Evolutionary conservation across 1,140 invertebrate genomes (phyloP).

Genomic region (Octopus sinensis): DNA sequence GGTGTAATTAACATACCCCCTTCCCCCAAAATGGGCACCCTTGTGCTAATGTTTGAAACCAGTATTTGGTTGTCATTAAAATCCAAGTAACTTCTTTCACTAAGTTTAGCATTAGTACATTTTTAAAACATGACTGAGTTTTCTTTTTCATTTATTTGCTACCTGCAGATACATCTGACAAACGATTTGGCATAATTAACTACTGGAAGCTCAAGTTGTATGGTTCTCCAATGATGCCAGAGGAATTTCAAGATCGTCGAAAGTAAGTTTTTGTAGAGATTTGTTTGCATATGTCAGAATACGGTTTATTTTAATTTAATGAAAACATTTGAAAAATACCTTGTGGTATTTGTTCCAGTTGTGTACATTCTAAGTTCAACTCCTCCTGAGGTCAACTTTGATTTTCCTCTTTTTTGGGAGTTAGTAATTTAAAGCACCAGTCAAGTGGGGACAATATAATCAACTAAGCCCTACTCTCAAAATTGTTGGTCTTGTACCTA

Average conservation of each 20-base stretch:
- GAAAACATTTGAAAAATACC: background rate
- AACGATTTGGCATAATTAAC: constrained; percentile 17
- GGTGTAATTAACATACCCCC: background rate
- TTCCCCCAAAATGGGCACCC: background rate
- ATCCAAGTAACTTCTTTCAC: background rate
- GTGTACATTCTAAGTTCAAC: background rate
- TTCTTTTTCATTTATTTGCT: background rate
- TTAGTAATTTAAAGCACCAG: constrained; percentile 8
- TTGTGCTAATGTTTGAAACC: background rate
- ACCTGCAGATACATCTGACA: background rate
- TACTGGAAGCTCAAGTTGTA: constrained; percentile 46
- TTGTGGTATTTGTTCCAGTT: background rate
- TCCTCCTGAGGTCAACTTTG: background rate
- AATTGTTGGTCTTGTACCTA: too few species aligned
- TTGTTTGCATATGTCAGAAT: background rate
- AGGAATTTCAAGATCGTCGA: constrained; percentile 41
- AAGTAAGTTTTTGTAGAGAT: constrained; percentile 24
- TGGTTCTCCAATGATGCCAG: constrained; percentile 47
- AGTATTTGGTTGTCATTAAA: background rate
- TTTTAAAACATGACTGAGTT: background rate
- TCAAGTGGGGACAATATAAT: background rate
- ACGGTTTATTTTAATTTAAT: background rate
- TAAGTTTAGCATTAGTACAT: background rate
- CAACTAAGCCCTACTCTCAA: too few species aligned
- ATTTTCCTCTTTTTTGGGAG: constrained; percentile 4